Evolutionary conservation across 2,113 vertebrate genomes (phyloP).

Genomic region (Nothocercus nigrocapillus): DNA sequence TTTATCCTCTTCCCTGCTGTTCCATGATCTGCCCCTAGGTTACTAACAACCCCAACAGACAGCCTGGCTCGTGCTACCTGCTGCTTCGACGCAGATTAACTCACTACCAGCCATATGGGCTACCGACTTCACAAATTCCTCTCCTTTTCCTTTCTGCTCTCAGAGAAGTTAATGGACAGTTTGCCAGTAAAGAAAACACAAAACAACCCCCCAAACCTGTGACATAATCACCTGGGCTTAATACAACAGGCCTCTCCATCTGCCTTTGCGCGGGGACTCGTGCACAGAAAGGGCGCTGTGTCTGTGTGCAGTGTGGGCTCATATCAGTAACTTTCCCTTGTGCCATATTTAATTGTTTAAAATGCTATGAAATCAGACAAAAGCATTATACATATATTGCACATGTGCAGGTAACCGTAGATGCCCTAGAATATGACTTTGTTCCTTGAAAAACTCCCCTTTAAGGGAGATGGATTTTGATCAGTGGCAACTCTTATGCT

Average conservation of each 20-base stretch:
- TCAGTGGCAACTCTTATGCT: fast-evolving
- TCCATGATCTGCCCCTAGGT: conserved; percentile 83
- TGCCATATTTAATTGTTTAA: not conserved
- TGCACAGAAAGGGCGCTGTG: not conserved
- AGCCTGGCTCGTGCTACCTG: conserved; percentile 82
- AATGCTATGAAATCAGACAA: not conserved
- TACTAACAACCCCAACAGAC: conserved; percentile 83
- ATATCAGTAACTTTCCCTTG: not conserved
- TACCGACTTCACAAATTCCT: conserved; percentile 81
- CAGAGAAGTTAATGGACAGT: conserved; percentile 74
- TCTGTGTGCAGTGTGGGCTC: not conserved
- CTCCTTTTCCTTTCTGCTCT: conserved; percentile 76
- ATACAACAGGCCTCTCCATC: conserved; percentile 75
- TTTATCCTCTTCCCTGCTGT: conserved; percentile 85
- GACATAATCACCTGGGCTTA: conserved; percentile 72
- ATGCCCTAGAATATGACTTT: not conserved
- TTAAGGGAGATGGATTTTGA: not conserved
- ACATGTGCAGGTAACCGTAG: not conserved
- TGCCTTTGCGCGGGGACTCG: conserved; percentile 62
- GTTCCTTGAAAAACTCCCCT: not conserved
- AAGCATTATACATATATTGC: not conserved
- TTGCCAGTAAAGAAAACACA: conserved; percentile 32
- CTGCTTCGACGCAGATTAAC: conserved; percentile 82
- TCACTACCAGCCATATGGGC: conserved; percentile 83
- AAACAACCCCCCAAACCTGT: conserved; percentile 69